These are phyloP conservation scores for Penaeus vannamei DNA, from an alignment of 1,140 invertebrate species.

Conservation along the genomic window DNA sequence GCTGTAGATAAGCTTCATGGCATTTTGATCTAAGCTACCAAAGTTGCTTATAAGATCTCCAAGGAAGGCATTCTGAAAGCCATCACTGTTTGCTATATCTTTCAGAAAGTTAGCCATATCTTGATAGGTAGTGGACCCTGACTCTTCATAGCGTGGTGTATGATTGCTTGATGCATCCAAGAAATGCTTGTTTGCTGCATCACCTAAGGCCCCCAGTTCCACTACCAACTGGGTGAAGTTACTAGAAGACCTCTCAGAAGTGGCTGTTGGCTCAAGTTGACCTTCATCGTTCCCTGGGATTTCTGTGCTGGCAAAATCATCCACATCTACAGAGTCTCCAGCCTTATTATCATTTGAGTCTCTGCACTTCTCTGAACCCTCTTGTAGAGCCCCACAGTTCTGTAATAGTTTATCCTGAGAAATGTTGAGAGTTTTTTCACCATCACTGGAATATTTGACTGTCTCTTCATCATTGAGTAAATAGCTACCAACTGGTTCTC, in stretches of 20 bases:
- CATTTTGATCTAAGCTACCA: slow-evolving; percentile 65
- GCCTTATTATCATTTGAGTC: no score
- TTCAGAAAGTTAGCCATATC: slow-evolving; percentile 64
- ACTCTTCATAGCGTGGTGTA: slow-evolving; percentile 59
- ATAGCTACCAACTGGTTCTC: no score
- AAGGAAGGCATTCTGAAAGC: slow-evolving; percentile 65
- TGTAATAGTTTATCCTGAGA: no score
- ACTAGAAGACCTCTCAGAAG: background rate
- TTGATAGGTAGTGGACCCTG: slow-evolving; percentile 46
- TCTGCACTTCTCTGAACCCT: no score
- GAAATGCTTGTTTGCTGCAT: background rate
- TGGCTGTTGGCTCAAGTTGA: background rate
- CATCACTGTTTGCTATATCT: slow-evolving; percentile 61
- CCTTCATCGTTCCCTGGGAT: background rate
- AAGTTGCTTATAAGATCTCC: slow-evolving; percentile 66
- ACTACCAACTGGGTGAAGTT: slow-evolving; percentile 19
- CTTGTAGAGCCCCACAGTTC: no score
- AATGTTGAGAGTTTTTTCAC: no score
- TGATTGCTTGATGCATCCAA: slow-evolving; percentile 31
- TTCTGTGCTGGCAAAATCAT: background rate
- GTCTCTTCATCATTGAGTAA: no score
- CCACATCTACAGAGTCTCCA: background rate
- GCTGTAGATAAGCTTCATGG: slow-evolving; percentile 65
- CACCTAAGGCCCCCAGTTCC: background rate
- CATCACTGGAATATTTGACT: no score